A percentile compares a stretch with the other conserved stretches of the same genome.
Conservation (phyloP, 1,140 invertebrate species). For the Muscidifurax raptorellus region DNA sequence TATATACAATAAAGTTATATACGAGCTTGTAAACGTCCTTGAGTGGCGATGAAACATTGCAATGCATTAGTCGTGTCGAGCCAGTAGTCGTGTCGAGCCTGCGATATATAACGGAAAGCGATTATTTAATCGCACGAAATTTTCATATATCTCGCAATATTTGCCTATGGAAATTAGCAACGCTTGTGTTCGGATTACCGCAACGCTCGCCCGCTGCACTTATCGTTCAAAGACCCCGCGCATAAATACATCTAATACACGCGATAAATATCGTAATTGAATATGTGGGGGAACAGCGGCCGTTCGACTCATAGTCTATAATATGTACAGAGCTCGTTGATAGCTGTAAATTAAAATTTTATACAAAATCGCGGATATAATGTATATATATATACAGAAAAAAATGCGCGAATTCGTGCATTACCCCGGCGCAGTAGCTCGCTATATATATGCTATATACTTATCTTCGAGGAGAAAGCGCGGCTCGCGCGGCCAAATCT, state of each 20-base stretch:
- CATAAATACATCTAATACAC: not conserved
- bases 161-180: not conserved
- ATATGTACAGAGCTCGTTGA: too few relatives aligned
- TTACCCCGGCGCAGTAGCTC: not conserved
- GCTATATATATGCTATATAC: not conserved
- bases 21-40: not conserved
- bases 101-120: not conserved
- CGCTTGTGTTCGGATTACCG: not conserved
- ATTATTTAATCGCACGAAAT: not conserved
- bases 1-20: not conserved
- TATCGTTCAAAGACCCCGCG: slow-evolving; percentile 8
- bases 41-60: too few relatives aligned
- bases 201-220: not conserved
- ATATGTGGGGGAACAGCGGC: not conserved
- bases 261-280: not conserved
- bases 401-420: not conserved
- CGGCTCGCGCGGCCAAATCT: not conserved
- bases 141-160: not conserved
- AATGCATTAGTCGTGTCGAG: too few relatives aligned
- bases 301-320: not conserved
- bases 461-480: slow-evolving; percentile 31
- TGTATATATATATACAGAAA: too few relatives aligned
- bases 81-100: not conserved
- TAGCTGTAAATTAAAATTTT: not conserved
- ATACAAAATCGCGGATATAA: not conserved